Conservation (phyloP, 1,140 invertebrate genomes). For the Copidosoma floridanum region DNA sequence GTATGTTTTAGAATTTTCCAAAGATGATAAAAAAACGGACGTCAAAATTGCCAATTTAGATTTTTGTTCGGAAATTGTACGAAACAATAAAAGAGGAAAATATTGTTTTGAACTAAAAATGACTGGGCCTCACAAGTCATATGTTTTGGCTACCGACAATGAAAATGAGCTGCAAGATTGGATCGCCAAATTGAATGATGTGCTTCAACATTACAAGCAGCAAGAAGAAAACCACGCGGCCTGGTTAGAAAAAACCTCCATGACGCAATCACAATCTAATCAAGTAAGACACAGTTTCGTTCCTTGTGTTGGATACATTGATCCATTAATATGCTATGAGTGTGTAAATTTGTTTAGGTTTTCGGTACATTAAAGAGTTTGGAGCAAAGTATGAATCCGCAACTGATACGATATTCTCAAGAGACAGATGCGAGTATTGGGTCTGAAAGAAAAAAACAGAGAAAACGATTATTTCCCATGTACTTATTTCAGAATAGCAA, state of each 20-base stretch:
- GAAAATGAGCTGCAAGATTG: constrained; percentile 84
- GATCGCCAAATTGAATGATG: constrained; percentile 70
- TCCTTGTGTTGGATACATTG: neutral
- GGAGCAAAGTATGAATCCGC: constrained; percentile 88
- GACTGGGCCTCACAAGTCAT: constrained; percentile 78
- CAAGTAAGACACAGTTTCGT: constrained; percentile 32
- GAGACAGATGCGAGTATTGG: constrained; percentile 87
- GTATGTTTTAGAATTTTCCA: constrained; percentile 87
- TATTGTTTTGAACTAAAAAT: constrained; percentile 86
- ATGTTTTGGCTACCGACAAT: constrained; percentile 81
- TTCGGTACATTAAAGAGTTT: constrained; percentile 79
- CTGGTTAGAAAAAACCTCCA: constrained; percentile 61
- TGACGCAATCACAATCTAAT: constrained; percentile 61
- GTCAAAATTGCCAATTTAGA: constrained; percentile 90
- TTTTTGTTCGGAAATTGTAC: constrained; percentile 83
- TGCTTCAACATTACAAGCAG: constrained; percentile 73
- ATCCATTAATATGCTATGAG: neutral
- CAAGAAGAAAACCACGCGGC: constrained; percentile 69
- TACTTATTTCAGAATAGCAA: constrained; percentile 62
- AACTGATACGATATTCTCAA: constrained; percentile 82
- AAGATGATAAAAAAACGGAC: constrained; percentile 88
- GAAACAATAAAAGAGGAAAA: constrained; percentile 82
- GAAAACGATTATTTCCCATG: constrained; percentile 69
- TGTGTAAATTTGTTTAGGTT: constrained; percentile 45
- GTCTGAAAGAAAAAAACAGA: constrained; percentile 72